phyloP scores from a whole-genome alignment of 2,113 vertebrate species.

The Pangasianodon hypophthalmus region DNA sequence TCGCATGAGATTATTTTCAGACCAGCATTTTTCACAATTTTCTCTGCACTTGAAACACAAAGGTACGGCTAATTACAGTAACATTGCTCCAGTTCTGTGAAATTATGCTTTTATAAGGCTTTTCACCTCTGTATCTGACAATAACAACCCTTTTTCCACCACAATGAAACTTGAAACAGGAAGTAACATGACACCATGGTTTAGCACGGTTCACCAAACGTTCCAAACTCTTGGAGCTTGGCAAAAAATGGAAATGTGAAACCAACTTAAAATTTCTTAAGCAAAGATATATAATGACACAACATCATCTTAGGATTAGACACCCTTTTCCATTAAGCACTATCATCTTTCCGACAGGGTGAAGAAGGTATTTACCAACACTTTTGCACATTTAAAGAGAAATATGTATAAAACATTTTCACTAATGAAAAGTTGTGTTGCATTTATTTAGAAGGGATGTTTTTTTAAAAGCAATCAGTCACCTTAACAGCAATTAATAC shows the following conservation, averaged over 20 bases:
- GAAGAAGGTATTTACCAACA: background rate
- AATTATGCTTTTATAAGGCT: background rate
- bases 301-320: background rate
- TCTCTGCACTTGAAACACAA: background rate
- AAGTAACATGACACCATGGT: background rate
- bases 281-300: background rate
- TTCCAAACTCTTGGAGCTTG: background rate
- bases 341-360: background rate
- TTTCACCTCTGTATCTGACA: background rate
- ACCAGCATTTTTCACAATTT: background rate
- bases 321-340: background rate
- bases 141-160: background rate
- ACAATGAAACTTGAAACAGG: background rate
- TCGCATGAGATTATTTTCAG: background rate
- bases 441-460: background rate
- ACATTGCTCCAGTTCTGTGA: background rate
- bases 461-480: background rate
- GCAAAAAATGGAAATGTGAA: background rate
- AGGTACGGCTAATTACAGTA: background rate
- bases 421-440: background rate
- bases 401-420: background rate
- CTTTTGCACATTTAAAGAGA: background rate
- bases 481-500: constrained; percentile 10
- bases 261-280: background rate
- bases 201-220: background rate